These are phyloP conservation scores for Drosophila bocqueti DNA, from an alignment of 1,140 invertebrate species.

Conservation along the genomic window DNA sequence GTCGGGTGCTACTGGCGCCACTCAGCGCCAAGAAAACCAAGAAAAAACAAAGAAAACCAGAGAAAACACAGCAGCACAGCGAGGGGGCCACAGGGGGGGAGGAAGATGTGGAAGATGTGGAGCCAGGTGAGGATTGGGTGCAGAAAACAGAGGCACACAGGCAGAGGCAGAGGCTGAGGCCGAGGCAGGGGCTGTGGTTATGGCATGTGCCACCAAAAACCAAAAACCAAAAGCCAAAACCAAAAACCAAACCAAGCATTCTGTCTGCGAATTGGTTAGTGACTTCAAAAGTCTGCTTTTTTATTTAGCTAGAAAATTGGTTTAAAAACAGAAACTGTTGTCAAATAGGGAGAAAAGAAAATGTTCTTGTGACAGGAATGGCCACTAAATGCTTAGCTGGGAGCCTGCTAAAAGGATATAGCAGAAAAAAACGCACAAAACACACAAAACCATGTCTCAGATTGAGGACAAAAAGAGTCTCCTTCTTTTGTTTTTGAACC, in stretches of 20 bases:
- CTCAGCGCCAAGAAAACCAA: conserved; percentile 62
- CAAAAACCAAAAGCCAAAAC: conserved; percentile 21
- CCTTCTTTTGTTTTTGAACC: not conserved
- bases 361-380: too few species aligned
- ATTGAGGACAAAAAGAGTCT: not conserved
- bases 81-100: conserved; percentile 10
- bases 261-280: conserved; percentile 17
- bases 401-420: not conserved
- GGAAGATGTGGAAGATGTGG: conserved; percentile 12
- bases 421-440: not conserved
- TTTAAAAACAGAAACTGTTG: not conserved
- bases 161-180: not conserved
- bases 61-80: conserved; percentile 5
- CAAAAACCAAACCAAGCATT: conserved; percentile 57
- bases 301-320: not conserved
- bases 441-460: not conserved
- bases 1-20: conserved; percentile 69
- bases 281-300: not conserved
- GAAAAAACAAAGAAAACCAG: conserved; percentile 36
- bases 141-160: conserved; percentile 24
- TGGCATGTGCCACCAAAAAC: conserved; percentile 74
- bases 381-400: too few species aligned
- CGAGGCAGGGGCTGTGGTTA: conserved; percentile 37
- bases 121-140: conserved; percentile 51
- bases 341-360: too few species aligned